Evolutionary conservation across 2,888 invertebrate genomes (phyloP).

Genomic region (Metacarcinus magister): DNA sequence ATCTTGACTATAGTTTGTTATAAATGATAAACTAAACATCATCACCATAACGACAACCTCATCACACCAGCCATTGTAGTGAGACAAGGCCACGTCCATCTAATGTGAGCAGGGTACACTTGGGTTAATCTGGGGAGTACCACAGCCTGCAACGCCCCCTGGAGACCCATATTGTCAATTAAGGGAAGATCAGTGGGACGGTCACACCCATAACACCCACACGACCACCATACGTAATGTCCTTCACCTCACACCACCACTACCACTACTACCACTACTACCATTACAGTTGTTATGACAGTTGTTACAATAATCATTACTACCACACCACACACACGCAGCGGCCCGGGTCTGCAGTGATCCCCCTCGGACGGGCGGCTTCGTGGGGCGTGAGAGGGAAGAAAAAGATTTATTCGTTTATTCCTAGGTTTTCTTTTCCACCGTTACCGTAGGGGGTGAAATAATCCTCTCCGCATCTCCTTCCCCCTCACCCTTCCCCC

Average conservation of each 20-base stretch:
- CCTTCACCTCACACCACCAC: neutral
- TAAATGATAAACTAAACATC: neutral
- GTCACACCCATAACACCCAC: neutral
- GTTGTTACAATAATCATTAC: neutral
- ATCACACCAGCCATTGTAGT: neutral
- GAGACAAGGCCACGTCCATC: neutral
- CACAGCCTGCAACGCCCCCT: neutral
- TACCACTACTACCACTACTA: neutral
- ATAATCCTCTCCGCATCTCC: conserved; percentile 14
- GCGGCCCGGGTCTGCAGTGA: neutral
- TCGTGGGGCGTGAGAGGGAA: neutral
- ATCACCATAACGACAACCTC: neutral
- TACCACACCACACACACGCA: too few species aligned
- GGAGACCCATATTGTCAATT: conserved; percentile 26
- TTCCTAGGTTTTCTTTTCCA: conserved; percentile 13
- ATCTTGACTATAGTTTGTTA: neutral
- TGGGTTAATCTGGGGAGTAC: neutral
- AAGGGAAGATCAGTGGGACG: neutral
- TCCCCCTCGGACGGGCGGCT: neutral
- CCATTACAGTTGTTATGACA: neutral
- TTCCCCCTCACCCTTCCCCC: neutral
- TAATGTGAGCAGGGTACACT: neutral
- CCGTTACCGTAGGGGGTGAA: neutral
- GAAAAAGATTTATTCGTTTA: conserved; percentile 13
- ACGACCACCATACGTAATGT: neutral